Evolutionary conservation across 53 echinoderm and acorn worm species (phyloP).

Genomic region (Echinarachnius parma): DNA sequence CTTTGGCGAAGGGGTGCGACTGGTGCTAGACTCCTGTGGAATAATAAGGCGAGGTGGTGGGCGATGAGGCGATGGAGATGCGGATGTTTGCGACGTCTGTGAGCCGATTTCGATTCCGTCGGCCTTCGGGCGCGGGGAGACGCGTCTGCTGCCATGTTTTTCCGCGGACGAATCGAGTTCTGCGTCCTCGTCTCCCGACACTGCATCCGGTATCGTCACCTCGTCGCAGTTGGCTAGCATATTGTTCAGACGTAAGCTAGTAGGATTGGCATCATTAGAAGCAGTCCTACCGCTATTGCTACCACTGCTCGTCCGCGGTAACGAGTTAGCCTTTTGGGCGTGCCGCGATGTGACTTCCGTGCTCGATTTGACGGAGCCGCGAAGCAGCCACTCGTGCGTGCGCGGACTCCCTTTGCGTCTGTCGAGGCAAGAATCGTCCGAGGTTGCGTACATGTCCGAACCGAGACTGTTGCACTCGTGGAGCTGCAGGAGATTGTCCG

Average conservation of each 20-base stretch:
- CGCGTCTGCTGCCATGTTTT: not conserved
- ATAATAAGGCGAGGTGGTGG: constrained; percentile 43
- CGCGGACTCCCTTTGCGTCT: constrained; percentile 40
- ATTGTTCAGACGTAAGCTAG: constrained; percentile 21
- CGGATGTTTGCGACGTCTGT: constrained; percentile 18
- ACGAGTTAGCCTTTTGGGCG: constrained; percentile 36
- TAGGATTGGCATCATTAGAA: not conserved
- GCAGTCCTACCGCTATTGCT: constrained; percentile 15
- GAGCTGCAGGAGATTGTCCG: constrained; percentile 33
- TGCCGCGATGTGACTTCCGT: constrained; percentile 31
- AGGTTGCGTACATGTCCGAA: constrained; percentile 34
- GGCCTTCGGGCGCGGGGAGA: not conserved
- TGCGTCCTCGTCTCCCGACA: constrained; percentile 2
- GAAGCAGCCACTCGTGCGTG: constrained; percentile 35
- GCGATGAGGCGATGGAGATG: constrained; percentile 23
- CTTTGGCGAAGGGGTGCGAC: constrained; percentile 33
- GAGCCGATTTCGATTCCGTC: constrained; percentile 12
- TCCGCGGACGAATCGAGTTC: not conserved
- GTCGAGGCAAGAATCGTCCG: constrained; percentile 35
- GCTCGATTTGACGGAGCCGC: constrained; percentile 36
- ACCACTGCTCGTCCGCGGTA: constrained; percentile 9
- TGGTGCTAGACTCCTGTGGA: constrained; percentile 24
- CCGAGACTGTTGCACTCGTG: constrained; percentile 22
- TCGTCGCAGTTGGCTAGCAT: constrained; percentile 39
- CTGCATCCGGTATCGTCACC: constrained; percentile 21